Evolutionary conservation across 2,888 invertebrate genomes (phyloP).

Genomic region (Lordiphosa fenestrarum): DNA sequence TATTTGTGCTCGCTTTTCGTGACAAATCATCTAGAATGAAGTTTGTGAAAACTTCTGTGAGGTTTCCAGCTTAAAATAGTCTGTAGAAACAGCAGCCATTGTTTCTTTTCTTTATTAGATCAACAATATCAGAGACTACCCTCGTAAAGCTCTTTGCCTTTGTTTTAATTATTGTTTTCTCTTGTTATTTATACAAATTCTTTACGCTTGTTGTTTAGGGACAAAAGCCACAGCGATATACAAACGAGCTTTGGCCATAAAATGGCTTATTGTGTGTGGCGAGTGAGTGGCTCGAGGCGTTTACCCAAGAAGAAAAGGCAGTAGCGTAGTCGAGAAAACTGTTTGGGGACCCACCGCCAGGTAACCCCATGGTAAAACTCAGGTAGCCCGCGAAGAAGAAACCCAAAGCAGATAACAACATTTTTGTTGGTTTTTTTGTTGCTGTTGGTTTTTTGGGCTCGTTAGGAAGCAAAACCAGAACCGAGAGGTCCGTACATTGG

Average conservation of each 20-base stretch:
- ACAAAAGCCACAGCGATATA: slow-evolving; percentile 25
- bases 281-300: slow-evolving; percentile 36
- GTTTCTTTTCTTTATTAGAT: slow-evolving; percentile 9
- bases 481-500: neutral
- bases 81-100: no score
- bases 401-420: neutral
- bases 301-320: slow-evolving; percentile 27
- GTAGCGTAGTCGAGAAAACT: slow-evolving; percentile 4
- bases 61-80: no score
- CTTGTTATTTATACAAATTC: slow-evolving; percentile 44
- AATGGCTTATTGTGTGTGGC: slow-evolving; percentile 36
- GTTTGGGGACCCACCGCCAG: slow-evolving; percentile 1
- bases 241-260: slow-evolving; percentile 41
- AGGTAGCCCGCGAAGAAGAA: slow-evolving; percentile 2
- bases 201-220: slow-evolving; percentile 37
- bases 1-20: no score
- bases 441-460: slow-evolving; percentile 32
- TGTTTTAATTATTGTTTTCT: slow-evolving; percentile 42
- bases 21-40: no score
- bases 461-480: slow-evolving; percentile 31
- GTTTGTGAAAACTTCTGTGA: no score
- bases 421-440: slow-evolving; percentile 18
- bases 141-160: slow-evolving; percentile 18
- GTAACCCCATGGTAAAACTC: neutral
- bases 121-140: neutral